These are phyloP conservation scores for Mamestra brassicae DNA, from an alignment of 2,888 invertebrate genomes.

Conservation along the genomic window DNA sequence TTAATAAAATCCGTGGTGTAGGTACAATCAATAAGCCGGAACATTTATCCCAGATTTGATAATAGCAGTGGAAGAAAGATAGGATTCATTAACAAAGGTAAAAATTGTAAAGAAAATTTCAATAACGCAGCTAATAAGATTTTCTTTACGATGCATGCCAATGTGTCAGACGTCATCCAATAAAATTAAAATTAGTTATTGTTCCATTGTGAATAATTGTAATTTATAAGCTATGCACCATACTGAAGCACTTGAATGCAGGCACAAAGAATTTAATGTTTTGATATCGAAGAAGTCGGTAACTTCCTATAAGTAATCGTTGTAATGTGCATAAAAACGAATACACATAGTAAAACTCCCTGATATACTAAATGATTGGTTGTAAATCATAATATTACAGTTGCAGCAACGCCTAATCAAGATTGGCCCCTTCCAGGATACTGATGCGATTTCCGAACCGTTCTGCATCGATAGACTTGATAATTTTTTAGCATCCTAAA, in stretches of 20 bases:
- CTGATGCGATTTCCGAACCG: slow-evolving; percentile 44
- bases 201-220: slow-evolving; percentile 54
- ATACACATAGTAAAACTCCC: not conserved
- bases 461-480: slow-evolving; percentile 33
- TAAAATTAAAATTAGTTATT: slow-evolving; percentile 53
- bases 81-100: not conserved
- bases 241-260: slow-evolving; percentile 6
- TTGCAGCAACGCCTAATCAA: slow-evolving; percentile 21
- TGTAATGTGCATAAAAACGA: slow-evolving; percentile 7
- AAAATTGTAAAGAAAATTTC: slow-evolving; percentile 1
- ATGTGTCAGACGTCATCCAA: slow-evolving; percentile 20
- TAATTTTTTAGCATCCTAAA: slow-evolving; percentile 46
- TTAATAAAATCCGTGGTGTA: no score
- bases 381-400: slow-evolving; percentile 24
- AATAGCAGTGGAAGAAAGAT: not conserved
- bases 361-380: slow-evolving; percentile 3
- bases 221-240: slow-evolving; percentile 35
- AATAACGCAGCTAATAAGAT: not conserved
- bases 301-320: not conserved
- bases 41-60: not conserved
- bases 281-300: slow-evolving; percentile 16
- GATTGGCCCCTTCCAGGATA: slow-evolving; percentile 62
- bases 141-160: slow-evolving; percentile 32
- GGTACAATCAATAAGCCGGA: not conserved
- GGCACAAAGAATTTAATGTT: slow-evolving; percentile 18